Base-by-base conservation (phyloP, 2,797 vertebrate genomes). In the Brachyrhaphis roseni region DNA sequence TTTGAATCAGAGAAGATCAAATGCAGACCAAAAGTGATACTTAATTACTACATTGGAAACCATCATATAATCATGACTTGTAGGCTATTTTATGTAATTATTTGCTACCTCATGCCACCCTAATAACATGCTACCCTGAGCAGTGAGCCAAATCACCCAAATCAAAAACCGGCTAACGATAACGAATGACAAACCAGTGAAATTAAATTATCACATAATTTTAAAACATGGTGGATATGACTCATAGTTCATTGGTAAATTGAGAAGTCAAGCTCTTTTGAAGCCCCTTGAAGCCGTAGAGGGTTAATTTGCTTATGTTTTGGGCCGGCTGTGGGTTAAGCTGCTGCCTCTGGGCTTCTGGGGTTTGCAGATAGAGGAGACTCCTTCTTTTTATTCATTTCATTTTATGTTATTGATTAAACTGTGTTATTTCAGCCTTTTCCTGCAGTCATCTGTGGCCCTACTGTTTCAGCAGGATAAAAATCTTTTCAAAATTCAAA, bases 391-490 rank as follows among this genome's bases (percentile, higher is more conserved):
- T 31, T 66, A 55, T 71, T 20, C 7, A 2, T 49, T 71, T 55
- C 13, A 47, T 70, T 26, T 73, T 66, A 70, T 18, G 8, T 64
- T 43, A 78, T 75, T 1, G 8, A 81, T 36, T 0, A 75, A 80
- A 87, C 45, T 18, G 1, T 73, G 45, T 46, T 34, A 28, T 87
- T 86, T 55, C 34, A 20, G 51, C 49, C 62, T 49, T 70, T 51
- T 82, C 3, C 23, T 18, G 11, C 20, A 16, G 71, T 31, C 12
- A 66, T 72, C 77, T 78, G 76, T 23, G 15, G 6, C 34, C 34
- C 59, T 34, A 51, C 11, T 57, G 62, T 46, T 86, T n/a, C n/a
- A 78, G 26, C 2, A 12, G 39, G 57, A 75, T 75, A 57, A 59
- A n/a, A 36, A 51, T 77, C 53, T 72, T 74, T 81, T 2, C 28